A percentile compares a stretch with the other conserved stretches of the same genome.
Evolutionary conservation across 92 coral and sea anemone genomes (phyloP).

Genomic region (Palythoa grandis): DNA sequence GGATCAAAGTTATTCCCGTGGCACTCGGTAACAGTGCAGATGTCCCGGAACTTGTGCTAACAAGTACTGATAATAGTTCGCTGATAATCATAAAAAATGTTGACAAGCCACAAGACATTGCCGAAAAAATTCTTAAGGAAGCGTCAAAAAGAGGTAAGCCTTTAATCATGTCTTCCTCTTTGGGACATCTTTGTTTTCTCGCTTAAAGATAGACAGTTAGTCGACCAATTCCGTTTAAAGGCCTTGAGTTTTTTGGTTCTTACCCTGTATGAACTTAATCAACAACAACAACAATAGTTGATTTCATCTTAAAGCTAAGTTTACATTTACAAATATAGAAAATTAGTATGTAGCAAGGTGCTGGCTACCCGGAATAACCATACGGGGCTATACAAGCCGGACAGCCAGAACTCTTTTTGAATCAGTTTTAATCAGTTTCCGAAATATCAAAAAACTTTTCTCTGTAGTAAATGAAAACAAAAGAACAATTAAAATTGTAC

Average conservation of each 20-base stretch:
- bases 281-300: too few relatives aligned
- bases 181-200: not conserved
- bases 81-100: not conserved
- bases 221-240: not conserved
- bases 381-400: too few relatives aligned
- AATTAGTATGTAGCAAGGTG: too few relatives aligned
- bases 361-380: too few relatives aligned
- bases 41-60: constrained; percentile 44
- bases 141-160: constrained; percentile 17
- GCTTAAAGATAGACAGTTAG: not conserved
- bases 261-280: not conserved
- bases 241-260: not conserved
- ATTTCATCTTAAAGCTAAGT: too few relatives aligned
- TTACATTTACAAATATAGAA: too few relatives aligned
- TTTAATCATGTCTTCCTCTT: too few relatives aligned
- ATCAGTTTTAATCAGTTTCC: too few relatives aligned
- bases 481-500: too few relatives aligned
- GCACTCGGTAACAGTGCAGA: constrained; percentile 80
- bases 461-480: too few relatives aligned
- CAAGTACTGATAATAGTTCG: constrained; percentile 19
- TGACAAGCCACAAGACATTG: constrained; percentile 29
- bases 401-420: too few relatives aligned
- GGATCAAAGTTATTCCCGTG: constrained; percentile 83
- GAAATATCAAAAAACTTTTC: too few relatives aligned
- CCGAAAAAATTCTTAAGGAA: constrained; percentile 22